Evolutionary conservation across 1,140 invertebrate genomes (phyloP).

Genomic region (Calosoma granatense): DNA sequence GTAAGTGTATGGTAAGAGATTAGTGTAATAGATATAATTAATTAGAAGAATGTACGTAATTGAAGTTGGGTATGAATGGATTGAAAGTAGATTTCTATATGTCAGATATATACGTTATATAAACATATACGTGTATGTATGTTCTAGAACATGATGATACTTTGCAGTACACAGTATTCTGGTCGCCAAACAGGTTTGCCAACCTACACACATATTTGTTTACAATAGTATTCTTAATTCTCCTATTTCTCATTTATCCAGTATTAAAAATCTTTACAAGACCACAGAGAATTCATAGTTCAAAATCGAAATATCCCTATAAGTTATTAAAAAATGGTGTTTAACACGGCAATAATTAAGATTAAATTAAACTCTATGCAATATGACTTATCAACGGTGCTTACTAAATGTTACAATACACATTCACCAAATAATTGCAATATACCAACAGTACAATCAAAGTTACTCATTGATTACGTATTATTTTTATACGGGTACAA

Average conservation of each 20-base stretch:
- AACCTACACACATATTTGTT: constrained; percentile 14
- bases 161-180: constrained; percentile 30
- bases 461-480: no score
- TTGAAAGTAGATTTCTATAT: background rate
- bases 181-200: constrained; percentile 31
- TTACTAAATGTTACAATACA: no score
- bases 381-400: no score
- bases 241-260: background rate
- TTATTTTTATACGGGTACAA: no score
- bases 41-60: background rate
- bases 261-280: background rate
- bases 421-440: no score
- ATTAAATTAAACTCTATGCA: no score
- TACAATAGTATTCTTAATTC: background rate
- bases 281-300: background rate
- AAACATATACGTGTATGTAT: background rate
- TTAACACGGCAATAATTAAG: no score
- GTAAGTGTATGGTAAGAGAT: constrained; percentile 41
- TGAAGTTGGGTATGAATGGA: background rate
- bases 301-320: background rate
- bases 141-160: constrained; percentile 27
- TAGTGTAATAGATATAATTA: background rate
- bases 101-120: background rate
- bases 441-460: no score
- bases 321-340: background rate